Conservation (phyloP, 2,113 vertebrate genomes). For the Phaetusa simplex region DNA sequence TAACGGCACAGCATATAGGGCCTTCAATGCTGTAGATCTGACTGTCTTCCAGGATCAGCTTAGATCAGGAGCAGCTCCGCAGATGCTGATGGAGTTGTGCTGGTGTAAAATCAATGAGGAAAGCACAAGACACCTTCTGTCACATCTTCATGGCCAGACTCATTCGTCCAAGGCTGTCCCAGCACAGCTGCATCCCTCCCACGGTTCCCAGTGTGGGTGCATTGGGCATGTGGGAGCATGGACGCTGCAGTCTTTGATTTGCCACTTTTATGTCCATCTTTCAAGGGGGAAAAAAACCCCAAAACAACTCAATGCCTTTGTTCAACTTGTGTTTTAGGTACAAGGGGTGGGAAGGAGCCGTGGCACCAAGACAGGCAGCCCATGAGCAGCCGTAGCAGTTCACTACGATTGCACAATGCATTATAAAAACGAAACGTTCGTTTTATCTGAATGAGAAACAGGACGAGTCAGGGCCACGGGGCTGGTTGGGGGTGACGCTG, state of each 20-base stretch:
- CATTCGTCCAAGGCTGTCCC: neutral
- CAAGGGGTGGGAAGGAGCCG: neutral
- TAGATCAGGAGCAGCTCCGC: neutral
- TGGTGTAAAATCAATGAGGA: neutral
- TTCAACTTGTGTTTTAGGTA: neutral
- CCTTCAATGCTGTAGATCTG: neutral
- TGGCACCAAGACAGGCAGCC: neutral
- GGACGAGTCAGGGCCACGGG: neutral
- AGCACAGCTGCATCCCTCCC: neutral
- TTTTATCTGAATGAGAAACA: neutral
- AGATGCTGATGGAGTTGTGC: neutral
- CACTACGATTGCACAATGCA: rapidly evolving
- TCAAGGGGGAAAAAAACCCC: neutral
- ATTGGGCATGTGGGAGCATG: rapidly evolving
- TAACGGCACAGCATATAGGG: neutral
- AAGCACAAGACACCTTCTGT: neutral
- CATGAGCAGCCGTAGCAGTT: neutral
- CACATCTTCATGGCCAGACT: neutral
- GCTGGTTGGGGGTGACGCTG: neutral
- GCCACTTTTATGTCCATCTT: neutral
- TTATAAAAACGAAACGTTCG: neutral
- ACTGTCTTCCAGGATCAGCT: neutral
- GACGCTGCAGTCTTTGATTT: neutral
- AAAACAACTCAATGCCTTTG: neutral
- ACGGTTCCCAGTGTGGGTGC: neutral